Evolutionary conservation across 2,888 invertebrate species (phyloP), one percentile per base, ranked within the genome.

Genomic region (Spatulosminthurus flaviceps): DNA sequence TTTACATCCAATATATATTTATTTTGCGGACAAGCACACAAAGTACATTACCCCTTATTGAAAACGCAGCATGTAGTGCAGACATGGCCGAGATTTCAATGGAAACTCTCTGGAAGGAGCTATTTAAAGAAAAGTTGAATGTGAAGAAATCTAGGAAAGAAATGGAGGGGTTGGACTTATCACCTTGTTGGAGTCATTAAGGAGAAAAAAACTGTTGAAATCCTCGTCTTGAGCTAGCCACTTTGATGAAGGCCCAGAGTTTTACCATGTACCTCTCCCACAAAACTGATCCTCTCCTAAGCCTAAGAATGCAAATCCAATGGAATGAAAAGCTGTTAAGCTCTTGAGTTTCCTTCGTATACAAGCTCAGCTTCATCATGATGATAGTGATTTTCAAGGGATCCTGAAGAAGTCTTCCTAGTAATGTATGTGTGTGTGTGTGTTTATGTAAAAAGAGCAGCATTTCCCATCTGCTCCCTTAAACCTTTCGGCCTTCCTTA

Each of bases 391-490:
- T 67, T 22, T 26, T 64, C 4, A 64, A 26, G 64, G 22, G n/a
- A 26, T 26, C 64, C 64, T 2, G 64, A 21, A 19, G n/a, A 60
- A 19, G 4, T 60, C 5, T 34, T n/a, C n/a, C n/a, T n/a, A n/a
- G n/a, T n/a, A n/a, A n/a, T n/a, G n/a, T n/a, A n/a, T 4, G 34
- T 34, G 34, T 7, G 34, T 34, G 51, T 5, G 5, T 2, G 51
- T 13, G 51, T 51, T 2, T 51, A 11, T 51, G 16, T 51, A 28
- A 28, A 72, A 43, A 72, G 51, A 72, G 28, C 22, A 72, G 26
- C 72, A 72, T 51, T 66, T 76, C 66, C 66, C 66, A 66, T 76
- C 75, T 76, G 75, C 66, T 76, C 64, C n/a, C 61, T 67, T 76
- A 21, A 42, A 67, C 75, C 64, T 64, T 64, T 72, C 43, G 72